Evolutionary conservation across 2,888 invertebrate genomes (phyloP).

Genomic region (Notocelia uddmanniana): DNA sequence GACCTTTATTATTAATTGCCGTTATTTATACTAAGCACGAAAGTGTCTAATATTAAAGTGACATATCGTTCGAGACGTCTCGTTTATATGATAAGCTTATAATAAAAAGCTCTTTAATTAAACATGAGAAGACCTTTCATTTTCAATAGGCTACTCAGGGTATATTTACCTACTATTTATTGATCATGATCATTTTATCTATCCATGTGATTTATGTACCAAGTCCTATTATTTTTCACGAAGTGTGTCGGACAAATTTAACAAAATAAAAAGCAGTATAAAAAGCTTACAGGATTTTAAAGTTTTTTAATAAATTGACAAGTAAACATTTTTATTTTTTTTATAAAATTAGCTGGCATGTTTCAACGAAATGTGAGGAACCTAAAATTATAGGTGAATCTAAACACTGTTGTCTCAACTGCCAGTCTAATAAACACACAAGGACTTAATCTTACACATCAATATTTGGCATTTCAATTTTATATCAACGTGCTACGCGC

Average conservation of each 20-base stretch:
- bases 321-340: neutral
- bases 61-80: constrained; percentile 20
- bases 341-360: neutral
- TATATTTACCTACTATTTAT: no score
- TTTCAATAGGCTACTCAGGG: constrained; percentile 1
- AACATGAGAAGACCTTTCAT: constrained; percentile 51
- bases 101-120: constrained; percentile 31
- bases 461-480: neutral
- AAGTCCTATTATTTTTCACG: no score
- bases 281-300: no score
- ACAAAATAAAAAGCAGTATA: no score
- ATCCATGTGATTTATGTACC: no score
- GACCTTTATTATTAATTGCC: neutral
- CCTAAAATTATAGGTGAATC: neutral
- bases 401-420: neutral
- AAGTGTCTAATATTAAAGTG: constrained; percentile 1
- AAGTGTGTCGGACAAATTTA: no score
- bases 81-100: constrained; percentile 34
- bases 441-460: neutral
- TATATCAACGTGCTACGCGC: neutral
- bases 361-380: neutral
- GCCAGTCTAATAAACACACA: neutral
- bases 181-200: no score
- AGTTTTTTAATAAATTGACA: no score
- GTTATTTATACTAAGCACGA: constrained; percentile 6